phyloP scores from a whole-genome alignment of 2,797 vertebrate species.

The Buceros bicornis region DNA sequence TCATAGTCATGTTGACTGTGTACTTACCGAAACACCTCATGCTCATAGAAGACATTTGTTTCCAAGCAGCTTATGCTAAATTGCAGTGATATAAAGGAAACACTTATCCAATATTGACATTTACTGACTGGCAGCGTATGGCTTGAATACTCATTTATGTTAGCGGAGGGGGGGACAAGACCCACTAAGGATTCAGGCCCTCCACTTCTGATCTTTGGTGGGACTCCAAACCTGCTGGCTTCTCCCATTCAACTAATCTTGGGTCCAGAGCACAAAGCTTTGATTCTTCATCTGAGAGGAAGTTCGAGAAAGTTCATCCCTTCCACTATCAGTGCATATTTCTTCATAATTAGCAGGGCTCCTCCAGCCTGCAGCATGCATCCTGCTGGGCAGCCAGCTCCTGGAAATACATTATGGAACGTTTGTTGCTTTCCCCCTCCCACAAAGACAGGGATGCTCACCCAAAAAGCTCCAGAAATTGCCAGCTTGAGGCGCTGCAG shows the following conservation, averaged over 20 bases:
- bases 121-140: constrained; percentile 78
- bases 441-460: background rate
- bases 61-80: constrained; percentile 83
- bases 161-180: background rate
- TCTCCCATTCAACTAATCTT: background rate
- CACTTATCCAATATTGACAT: constrained; percentile 83
- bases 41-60: constrained; percentile 81
- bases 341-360: background rate
- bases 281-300: background rate
- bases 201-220: background rate
- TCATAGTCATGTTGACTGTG: constrained; percentile 74
- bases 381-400: background rate
- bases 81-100: constrained; percentile 81
- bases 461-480: background rate
- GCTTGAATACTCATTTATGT: constrained; percentile 66
- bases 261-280: background rate
- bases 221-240: background rate
- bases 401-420: fast-evolving
- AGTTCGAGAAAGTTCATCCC: background rate
- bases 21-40: constrained; percentile 76
- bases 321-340: fast-evolving
- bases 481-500: background rate
- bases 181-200: background rate
- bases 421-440: background rate
- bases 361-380: background rate